Percentiles rank a stretch among this genome's conserved stretches.
phyloP scores from a whole-genome alignment of 2,888 invertebrate genomes.

The Pammene aurita region DNA sequence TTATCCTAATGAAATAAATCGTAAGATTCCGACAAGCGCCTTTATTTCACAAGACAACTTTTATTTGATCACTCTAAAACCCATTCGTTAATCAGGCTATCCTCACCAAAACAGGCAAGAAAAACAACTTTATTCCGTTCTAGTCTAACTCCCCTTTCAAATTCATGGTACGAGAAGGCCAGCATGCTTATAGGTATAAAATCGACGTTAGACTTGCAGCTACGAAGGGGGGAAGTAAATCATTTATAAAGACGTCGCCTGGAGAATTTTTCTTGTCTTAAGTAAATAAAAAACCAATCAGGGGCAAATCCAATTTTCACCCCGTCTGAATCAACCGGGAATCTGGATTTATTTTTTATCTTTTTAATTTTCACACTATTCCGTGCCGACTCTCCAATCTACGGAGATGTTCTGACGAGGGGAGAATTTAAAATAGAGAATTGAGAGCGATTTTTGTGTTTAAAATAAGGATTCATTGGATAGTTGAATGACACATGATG shows the following conservation, averaged over 20 bases:
- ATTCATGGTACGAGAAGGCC: neutral
- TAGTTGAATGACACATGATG: no score
- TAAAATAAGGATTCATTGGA: neutral
- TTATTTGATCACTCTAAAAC: constrained; percentile 39
- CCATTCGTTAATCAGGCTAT: constrained; percentile 57
- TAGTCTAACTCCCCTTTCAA: neutral
- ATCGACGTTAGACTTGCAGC: neutral
- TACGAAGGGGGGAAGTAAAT: constrained; percentile 57
- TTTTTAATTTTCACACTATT: constrained; percentile 73
- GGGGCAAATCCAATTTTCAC: constrained; percentile 82
- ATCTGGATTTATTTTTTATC: constrained; percentile 67
- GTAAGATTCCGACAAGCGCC: constrained; percentile 3
- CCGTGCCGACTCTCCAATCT: constrained; percentile 51
- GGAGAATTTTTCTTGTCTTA: constrained; percentile 82
- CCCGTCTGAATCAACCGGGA: constrained; percentile 76
- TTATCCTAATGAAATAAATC: neutral
- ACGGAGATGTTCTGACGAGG: constrained; percentile 20
- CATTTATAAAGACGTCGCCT: constrained; percentile 77
- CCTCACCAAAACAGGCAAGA: neutral
- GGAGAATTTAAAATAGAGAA: constrained; percentile 18
- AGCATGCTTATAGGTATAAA: neutral
- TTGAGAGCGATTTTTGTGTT: constrained; percentile 7
- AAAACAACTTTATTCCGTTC: neutral
- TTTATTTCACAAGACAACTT: constrained; percentile 19
- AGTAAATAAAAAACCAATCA: constrained; percentile 84